These are phyloP conservation scores for Noctua pronuba DNA, from an alignment of 2,888 invertebrate genomes.

Conservation along the genomic window DNA sequence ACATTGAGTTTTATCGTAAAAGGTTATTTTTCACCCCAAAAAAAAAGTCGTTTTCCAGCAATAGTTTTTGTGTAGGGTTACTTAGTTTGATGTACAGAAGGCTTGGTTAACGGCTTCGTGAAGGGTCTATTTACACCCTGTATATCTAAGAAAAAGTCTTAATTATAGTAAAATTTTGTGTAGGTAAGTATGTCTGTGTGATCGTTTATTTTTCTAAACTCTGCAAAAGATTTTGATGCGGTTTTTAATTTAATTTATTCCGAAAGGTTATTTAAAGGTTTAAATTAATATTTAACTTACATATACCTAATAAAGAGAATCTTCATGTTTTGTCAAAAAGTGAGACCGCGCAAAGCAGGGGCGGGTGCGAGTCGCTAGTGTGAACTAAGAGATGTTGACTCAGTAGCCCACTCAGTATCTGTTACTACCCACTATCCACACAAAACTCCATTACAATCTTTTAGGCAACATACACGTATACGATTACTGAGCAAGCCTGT, in stretches of 20 bases:
- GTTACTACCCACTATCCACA: constrained; percentile 43
- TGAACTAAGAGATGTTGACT: constrained; percentile 19
- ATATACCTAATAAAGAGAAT: neutral
- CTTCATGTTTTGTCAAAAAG: neutral
- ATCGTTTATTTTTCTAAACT: neutral
- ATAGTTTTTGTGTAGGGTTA: no score
- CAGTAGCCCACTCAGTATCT: constrained; percentile 21
- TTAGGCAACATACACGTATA: constrained; percentile 47
- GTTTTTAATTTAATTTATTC: neutral
- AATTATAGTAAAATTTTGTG: no score
- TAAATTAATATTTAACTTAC: neutral
- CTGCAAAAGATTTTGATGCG: neutral
- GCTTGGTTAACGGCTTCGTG: no score
- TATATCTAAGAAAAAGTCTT: neutral
- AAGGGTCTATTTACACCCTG: no score
- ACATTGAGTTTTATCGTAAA: no score
- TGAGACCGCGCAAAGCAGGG: neutral
- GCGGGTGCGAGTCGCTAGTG: neutral
- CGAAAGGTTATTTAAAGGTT: neutral
- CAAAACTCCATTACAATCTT: constrained; percentile 52
- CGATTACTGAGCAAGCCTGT: constrained; percentile 44
- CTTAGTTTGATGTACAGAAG: no score
- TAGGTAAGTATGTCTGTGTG: neutral
- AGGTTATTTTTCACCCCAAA: no score
- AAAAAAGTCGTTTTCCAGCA: no score